phyloP scores from a whole-genome alignment of 1,140 invertebrate genomes.

The Spodoptera litura region DNA sequence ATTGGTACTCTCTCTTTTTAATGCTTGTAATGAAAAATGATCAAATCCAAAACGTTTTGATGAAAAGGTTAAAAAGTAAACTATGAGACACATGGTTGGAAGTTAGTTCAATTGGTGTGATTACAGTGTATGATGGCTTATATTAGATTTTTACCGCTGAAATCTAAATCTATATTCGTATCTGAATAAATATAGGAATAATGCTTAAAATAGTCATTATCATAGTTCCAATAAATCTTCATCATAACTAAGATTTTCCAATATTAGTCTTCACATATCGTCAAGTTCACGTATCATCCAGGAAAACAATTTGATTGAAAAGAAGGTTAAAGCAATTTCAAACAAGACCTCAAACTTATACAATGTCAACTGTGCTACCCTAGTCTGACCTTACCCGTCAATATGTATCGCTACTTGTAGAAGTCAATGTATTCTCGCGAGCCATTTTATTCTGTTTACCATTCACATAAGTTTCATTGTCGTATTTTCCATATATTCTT shows the following conservation, averaged over 20 bases:
- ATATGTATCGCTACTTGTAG: neutral
- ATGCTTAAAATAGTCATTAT: too few relatives aligned
- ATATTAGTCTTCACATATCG: too few relatives aligned
- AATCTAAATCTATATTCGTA: too few relatives aligned
- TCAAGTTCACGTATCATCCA: too few relatives aligned
- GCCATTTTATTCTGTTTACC: neutral
- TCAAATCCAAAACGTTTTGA: neutral
- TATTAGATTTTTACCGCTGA: too few relatives aligned
- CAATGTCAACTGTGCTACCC: constrained; percentile 24
- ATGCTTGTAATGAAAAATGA: neutral
- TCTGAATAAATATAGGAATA: too few relatives aligned
- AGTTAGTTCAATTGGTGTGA: too few relatives aligned
- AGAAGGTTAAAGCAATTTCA: constrained; percentile 21
- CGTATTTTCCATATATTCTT: constrained; percentile 19
- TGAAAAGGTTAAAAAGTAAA: neutral
- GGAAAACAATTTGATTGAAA: neutral
- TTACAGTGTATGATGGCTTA: too few relatives aligned
- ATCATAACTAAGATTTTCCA: too few relatives aligned
- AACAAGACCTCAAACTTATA: constrained; percentile 1
- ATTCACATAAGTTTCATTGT: constrained; percentile 9
- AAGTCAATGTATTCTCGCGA: constrained; percentile 24
- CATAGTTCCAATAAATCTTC: too few relatives aligned
- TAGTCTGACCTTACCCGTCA: constrained; percentile 27
- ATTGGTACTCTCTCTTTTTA: constrained; percentile 21
- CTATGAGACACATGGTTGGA: neutral